phyloP scores from a whole-genome alignment of 1,140 invertebrate genomes.

The Diplogasteroides magnus region DNA sequence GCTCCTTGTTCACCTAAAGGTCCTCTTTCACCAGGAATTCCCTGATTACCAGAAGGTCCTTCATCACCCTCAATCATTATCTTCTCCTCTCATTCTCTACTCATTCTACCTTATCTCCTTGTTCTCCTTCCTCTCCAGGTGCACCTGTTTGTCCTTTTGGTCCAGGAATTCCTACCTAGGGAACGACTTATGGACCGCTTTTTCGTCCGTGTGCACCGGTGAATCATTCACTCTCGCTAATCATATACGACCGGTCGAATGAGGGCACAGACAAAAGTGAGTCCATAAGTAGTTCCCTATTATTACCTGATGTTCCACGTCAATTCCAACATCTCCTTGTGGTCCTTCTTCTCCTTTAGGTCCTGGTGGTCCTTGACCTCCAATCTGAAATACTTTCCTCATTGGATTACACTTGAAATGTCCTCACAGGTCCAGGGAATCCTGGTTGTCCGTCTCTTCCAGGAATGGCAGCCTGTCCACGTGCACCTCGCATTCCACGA shows the following conservation, averaged over 20 bases:
- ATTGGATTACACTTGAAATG: background rate
- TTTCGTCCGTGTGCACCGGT: background rate
- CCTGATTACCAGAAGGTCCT: background rate
- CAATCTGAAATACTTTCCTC: background rate
- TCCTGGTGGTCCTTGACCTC: background rate
- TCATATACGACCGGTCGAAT: no score
- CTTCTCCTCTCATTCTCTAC: background rate
- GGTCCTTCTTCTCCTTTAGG: background rate
- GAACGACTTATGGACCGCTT: no score
- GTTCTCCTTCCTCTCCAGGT: background rate
- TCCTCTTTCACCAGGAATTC: background rate
- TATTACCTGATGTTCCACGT: no score
- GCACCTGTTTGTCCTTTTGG: background rate
- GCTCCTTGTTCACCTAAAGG: background rate
- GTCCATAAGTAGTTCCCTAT: background rate
- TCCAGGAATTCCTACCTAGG: background rate
- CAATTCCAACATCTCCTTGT: background rate
- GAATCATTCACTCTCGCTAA: background rate
- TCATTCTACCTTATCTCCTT: background rate
- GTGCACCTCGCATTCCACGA: background rate
- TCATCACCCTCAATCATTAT: background rate
- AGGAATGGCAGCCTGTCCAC: background rate
- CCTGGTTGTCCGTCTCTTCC: conserved; percentile 16
- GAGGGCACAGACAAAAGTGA: no score
- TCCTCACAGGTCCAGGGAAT: background rate